Percentiles rank a stretch among this genome's conserved stretches.
These are phyloP conservation scores for Heliconius ethilla DNA, from an alignment of 2,888 invertebrate species.

Conservation along the genomic window DNA sequence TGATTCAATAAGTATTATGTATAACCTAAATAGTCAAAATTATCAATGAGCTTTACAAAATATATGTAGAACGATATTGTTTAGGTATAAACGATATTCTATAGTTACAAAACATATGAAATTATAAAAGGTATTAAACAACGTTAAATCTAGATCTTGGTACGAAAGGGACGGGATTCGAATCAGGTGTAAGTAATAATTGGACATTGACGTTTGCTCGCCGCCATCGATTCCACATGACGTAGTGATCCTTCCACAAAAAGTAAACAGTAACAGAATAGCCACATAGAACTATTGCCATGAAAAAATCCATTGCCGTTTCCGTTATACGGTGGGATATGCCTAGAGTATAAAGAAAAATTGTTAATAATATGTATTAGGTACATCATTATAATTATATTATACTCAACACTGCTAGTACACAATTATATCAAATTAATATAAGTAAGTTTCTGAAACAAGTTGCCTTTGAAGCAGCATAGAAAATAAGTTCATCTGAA, in stretches of 20 bases:
- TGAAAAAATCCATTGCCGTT: slow-evolving; percentile 83
- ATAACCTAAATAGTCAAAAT: neutral
- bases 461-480: too few relatives aligned
- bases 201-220: slow-evolving; percentile 84
- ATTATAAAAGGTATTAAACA: slow-evolving; percentile 53
- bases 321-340: slow-evolving; percentile 83
- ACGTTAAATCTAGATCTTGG: slow-evolving; percentile 71
- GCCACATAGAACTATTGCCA: slow-evolving; percentile 83
- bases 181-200: slow-evolving; percentile 79
- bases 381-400: neutral
- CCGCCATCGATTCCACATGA: slow-evolving; percentile 87
- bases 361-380: neutral
- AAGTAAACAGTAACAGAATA: slow-evolving; percentile 85
- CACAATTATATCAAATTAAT: neutral
- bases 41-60: neutral
- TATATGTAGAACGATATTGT: slow-evolving; percentile 1
- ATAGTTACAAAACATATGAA: neutral
- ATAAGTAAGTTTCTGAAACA: too few relatives aligned
- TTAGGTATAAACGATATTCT: slow-evolving; percentile 7
- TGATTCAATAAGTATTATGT: neutral
- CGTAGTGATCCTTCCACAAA: slow-evolving; percentile 84
- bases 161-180: slow-evolving; percentile 73
- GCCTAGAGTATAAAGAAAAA: slow-evolving; percentile 53
- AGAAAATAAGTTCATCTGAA: too few relatives aligned
- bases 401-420: neutral